phyloP scores from a whole-genome alignment of 2,113 vertebrate genomes.

The Corythoichthys intestinalis region DNA sequence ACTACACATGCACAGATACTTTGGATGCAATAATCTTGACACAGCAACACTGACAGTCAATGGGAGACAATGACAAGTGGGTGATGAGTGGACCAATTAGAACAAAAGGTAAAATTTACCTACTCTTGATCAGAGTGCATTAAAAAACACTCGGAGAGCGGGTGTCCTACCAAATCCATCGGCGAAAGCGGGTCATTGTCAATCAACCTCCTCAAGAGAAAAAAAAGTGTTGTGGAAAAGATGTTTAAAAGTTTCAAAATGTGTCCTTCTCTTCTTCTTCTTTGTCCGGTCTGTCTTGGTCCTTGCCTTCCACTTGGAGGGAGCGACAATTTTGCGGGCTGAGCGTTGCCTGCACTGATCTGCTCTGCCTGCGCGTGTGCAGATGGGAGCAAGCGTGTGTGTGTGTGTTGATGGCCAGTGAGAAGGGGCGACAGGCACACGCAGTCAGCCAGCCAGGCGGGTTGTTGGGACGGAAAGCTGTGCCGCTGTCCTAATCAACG shows the following conservation, averaged over 20 bases:
- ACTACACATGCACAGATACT: conserved; percentile 29
- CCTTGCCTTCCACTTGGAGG: conserved; percentile 73
- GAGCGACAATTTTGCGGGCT: conserved; percentile 83
- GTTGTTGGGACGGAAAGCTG: conserved; percentile 93
- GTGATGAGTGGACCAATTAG: conserved; percentile 39
- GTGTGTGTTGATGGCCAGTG: conserved; percentile 45
- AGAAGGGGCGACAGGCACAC: conserved; percentile 52
- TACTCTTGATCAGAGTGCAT: conserved; percentile 99
- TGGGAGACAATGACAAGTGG: conserved; percentile 61
- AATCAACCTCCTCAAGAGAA: conserved; percentile 74
- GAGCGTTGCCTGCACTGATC: conserved; percentile 62
- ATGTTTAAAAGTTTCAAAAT: conserved; percentile 85
- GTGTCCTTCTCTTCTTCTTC: conserved; percentile 56
- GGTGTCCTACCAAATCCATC: conserved; percentile 99
- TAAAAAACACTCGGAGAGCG: conserved; percentile 93
- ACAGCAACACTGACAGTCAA: conserved; percentile 48
- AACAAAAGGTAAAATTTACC: conserved; percentile 84
- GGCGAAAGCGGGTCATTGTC: conserved; percentile 86
- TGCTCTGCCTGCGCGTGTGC: conserved; percentile 65
- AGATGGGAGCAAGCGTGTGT: conserved; percentile 32
- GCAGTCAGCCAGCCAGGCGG: conserved; percentile 58
- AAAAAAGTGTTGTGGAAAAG: conserved; percentile 22
- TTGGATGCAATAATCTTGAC: conserved; percentile 71
- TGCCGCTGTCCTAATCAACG: conserved; percentile 95
- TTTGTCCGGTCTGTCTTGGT: conserved; percentile 51